Evolutionary conservation across 1,140 invertebrate genomes (phyloP).

Genomic region (Drosophila auraria): DNA sequence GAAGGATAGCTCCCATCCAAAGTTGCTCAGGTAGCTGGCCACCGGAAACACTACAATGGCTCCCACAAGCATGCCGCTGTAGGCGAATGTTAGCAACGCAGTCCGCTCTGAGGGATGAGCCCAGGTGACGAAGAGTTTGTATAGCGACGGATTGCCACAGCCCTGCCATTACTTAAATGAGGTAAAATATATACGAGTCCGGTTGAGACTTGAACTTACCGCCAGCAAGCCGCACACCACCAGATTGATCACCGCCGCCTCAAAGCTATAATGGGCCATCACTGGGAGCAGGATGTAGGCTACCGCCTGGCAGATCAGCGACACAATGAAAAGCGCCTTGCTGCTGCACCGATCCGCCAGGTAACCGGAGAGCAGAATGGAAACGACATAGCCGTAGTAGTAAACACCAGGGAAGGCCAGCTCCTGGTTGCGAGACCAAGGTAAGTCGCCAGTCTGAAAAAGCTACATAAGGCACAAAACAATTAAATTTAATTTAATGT

Average conservation of each 20-base stretch:
- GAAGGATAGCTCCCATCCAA: conserved; percentile 66
- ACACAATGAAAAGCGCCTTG: conserved; percentile 67
- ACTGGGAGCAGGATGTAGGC: conserved; percentile 61
- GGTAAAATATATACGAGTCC: background rate
- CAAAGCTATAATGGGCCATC: conserved; percentile 60
- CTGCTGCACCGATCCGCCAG: conserved; percentile 72
- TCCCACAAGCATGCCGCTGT: conserved; percentile 69
- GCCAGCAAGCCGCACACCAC: conserved; percentile 63
- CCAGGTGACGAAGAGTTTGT: conserved; percentile 76
- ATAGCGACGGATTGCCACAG: conserved; percentile 70
- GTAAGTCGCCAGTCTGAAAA: conserved; percentile 55
- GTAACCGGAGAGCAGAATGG: conserved; percentile 63
- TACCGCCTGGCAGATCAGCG: conserved; percentile 49
- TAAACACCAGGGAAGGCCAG: conserved; percentile 62
- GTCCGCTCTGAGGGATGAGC: conserved; percentile 79
- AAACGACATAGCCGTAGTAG: conserved; percentile 74
- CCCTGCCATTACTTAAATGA: conserved; percentile 46
- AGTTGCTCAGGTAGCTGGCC: conserved; percentile 60
- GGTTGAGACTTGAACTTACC: conserved; percentile 29
- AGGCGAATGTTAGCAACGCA: conserved; percentile 70
- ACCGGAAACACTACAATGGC: conserved; percentile 68
- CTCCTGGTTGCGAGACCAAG: conserved; percentile 69
- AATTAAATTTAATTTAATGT: background rate
- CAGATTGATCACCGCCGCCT: conserved; percentile 37
- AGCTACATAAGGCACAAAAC: too few species aligned